Evolutionary conservation across 2,113 vertebrate genomes (phyloP).

Genomic region (Tenrec ecaudatus): DNA sequence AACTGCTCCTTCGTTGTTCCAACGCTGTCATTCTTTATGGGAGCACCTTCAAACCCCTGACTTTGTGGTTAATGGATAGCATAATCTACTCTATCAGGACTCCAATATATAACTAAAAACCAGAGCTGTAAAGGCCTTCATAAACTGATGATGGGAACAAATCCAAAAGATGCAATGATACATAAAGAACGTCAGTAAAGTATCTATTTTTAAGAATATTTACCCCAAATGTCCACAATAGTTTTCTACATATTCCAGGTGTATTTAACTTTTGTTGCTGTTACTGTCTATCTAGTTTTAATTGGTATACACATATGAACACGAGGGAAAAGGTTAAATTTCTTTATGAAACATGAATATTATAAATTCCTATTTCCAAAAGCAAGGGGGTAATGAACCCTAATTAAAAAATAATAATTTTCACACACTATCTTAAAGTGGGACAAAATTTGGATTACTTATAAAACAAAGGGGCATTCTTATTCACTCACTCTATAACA

Average conservation of each 20-base stretch:
- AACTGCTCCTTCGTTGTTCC: no score
- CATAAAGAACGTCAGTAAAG: not conserved
- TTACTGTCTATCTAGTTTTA: not conserved
- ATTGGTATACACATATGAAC: no score
- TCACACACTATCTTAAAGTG: not conserved
- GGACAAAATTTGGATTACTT: not conserved
- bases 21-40: no score
- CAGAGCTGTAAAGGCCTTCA: not conserved
- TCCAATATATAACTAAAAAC: not conserved
- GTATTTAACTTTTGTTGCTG: not conserved
- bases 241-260: slow-evolving; percentile 28
- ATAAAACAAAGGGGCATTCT: not conserved
- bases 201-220: slow-evolving; percentile 10
- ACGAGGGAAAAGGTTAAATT: no score
- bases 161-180: not conserved
- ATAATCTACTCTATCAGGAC: no score
- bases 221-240: not conserved
- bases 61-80: no score
- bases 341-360: not conserved
- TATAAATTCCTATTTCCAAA: not conserved
- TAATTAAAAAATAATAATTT: slow-evolving; percentile 31
- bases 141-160: not conserved
- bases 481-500: slow-evolving; percentile 1
- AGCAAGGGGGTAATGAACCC: not conserved
- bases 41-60: no score